Evolutionary conservation across 2,888 invertebrate species (phyloP), one percentile per base, ranked within the genome.

Genomic region (Drosophila gaucha): DNA sequence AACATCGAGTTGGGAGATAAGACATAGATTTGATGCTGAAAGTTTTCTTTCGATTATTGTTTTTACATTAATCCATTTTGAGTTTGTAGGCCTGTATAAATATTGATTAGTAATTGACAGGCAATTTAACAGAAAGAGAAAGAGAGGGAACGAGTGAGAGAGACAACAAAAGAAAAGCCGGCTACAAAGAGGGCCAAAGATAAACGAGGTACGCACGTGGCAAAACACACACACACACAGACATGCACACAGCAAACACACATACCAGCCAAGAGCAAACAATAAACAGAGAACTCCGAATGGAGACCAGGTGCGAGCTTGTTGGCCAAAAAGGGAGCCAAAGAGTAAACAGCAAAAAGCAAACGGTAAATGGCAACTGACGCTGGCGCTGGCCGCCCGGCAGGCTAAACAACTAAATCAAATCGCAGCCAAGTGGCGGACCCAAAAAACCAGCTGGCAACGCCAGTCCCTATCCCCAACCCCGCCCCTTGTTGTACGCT

Each of bases 361-460:
- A 46, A 46, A 46, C 20, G 31, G 47, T 18, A 39, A 52, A 20
- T 18, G 35, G 46, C 35, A 69, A 70, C 51, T 43, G 67, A 36
- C 55, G 26, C 51, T 69, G 31, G 38, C 51, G 26, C 54, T 69
- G 72, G 70, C 68, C 65, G 67, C 65, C 67, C 63, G 71, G 44
- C 77, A 56, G 59, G 65, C 72, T 76, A 73, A 80, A 75, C 74
- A 75, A 80, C 73, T 80, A 80, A 84, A 86, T 84, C 75, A 78
- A 80, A 86, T 76, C 78, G 73, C 74, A 84, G 68, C 71, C 76
- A 71, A 88, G 70, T 74, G 71, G 49, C 73, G 52, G 39, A 54
- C 82, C 64, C 58, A 65, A 20, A 57, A 24, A 56, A 78, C 57
- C 65, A 68, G 82, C 78, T 80, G 85, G 62, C 69, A 56, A 30